Evolutionary conservation across 2,797 vertebrate genomes (phyloP).

Genomic region (Betta splendens): DNA sequence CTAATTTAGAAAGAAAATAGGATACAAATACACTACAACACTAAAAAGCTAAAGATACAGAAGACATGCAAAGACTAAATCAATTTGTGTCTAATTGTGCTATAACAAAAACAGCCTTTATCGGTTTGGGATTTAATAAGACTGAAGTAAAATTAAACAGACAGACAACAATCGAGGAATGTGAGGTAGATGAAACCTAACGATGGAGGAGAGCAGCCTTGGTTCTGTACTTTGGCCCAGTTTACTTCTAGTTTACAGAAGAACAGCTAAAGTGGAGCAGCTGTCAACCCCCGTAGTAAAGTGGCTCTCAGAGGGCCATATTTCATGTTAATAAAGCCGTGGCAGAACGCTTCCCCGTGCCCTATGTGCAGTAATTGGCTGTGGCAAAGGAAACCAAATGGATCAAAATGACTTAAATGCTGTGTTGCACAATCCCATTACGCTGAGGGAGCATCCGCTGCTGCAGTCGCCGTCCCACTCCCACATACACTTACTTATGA

Average conservation of each 20-base stretch:
- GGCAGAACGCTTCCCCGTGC: conserved; percentile 24
- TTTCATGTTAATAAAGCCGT: conserved; percentile 47
- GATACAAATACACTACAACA: conserved; percentile 3
- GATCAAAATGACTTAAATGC: conserved; percentile 11
- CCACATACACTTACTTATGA: neutral
- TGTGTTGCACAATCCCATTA: conserved; percentile 9
- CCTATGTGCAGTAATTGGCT: conserved; percentile 25
- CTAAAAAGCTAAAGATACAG: too few relatives aligned
- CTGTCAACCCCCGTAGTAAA: conserved; percentile 35
- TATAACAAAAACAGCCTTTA: conserved; percentile 17
- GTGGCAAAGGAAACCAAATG: conserved; percentile 13
- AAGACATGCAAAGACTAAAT: too few relatives aligned
- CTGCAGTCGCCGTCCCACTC: neutral
- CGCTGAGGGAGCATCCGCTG: neutral
- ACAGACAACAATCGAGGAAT: neutral
- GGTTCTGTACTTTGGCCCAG: conserved; percentile 50
- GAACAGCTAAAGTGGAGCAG: conserved; percentile 56
- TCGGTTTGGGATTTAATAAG: conserved; percentile 2
- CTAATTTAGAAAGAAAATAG: conserved; percentile 19
- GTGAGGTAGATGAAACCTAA: conserved; percentile 14
- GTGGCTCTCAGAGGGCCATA: conserved; percentile 41
- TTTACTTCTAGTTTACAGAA: conserved; percentile 35
- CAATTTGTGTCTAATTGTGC: too few relatives aligned
- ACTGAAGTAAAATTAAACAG: conserved; percentile 2
- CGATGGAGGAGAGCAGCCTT: conserved; percentile 7